Conservation (phyloP, 2,888 invertebrate species). For the Lymantria dispar region DNA sequence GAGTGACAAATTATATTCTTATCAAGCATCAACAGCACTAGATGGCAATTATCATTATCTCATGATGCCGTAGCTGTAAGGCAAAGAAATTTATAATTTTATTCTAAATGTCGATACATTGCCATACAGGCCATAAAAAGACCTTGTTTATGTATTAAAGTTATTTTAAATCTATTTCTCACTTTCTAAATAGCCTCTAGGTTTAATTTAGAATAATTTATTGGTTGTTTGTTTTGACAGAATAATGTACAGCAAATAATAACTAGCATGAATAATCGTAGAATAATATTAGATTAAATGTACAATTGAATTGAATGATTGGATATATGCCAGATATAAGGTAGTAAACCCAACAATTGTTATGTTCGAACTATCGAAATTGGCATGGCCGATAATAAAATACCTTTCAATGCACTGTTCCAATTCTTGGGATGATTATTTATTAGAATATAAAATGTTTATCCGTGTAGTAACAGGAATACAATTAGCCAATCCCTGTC, state of each 20-base stretch:
- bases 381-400: neutral
- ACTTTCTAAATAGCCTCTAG: conserved; percentile 11
- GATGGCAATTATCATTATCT: no score
- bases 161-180: conserved; percentile 21
- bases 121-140: no score
- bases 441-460: no score
- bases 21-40: no score
- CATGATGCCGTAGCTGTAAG: no score
- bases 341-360: neutral
- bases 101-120: no score
- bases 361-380: conserved; percentile 3
- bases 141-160: conserved; percentile 12
- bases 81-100: no score
- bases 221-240: conserved; percentile 4
- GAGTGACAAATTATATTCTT: no score
- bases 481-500: no score
- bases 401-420: no score
- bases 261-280: neutral
- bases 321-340: conserved; percentile 8
- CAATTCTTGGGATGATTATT: no score
- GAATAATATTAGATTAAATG: conserved; percentile 8
- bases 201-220: conserved; percentile 10
- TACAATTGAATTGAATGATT: conserved; percentile 10
- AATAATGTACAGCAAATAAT: neutral
- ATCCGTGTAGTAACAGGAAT: no score